These are phyloP conservation scores for Polyodon spathula DNA, from an alignment of 2,113 vertebrate genomes.

Conservation along the genomic window DNA sequence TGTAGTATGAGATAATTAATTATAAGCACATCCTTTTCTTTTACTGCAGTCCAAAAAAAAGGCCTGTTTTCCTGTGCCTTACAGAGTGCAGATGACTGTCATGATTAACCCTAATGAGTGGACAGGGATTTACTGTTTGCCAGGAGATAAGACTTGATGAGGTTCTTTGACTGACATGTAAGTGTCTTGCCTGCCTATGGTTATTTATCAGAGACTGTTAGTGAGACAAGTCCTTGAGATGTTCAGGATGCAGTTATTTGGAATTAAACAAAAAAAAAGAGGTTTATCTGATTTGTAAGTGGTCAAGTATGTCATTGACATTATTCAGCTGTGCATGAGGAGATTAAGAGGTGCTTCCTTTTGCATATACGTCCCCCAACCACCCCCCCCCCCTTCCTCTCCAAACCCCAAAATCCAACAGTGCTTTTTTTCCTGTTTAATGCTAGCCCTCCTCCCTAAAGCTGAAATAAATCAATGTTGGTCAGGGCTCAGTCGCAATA, in stretches of 20 bases:
- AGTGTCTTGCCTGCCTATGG: too few species aligned
- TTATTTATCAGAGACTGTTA: too few species aligned
- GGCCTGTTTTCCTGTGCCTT: slow-evolving; percentile 44
- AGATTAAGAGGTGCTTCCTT: slow-evolving; percentile 52
- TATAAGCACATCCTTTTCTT: slow-evolving; percentile 44
- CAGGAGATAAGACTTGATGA: slow-evolving; percentile 50
- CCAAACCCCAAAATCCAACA: slow-evolving; percentile 47
- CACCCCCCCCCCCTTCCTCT: neutral
- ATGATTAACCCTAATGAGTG: slow-evolving; percentile 60
- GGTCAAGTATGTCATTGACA: slow-evolving; percentile 16
- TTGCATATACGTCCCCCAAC: slow-evolving; percentile 53
- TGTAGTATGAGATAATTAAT: slow-evolving; percentile 26
- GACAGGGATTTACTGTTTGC: slow-evolving; percentile 60
- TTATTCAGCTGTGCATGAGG: slow-evolving; percentile 19
- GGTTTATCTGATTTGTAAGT: neutral
- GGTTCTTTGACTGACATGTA: slow-evolving; percentile 48
- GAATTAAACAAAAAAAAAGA: slow-evolving; percentile 8
- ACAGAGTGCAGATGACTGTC: slow-evolving; percentile 59
- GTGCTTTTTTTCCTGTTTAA: slow-evolving; percentile 70
- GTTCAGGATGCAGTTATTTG: too few species aligned
- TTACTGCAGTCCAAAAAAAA: slow-evolving; percentile 18
- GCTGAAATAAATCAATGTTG: slow-evolving; percentile 77
- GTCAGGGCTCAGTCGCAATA: slow-evolving; percentile 73
- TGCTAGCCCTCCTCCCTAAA: slow-evolving; percentile 58
- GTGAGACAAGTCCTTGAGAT: too few species aligned